Evolutionary conservation across 2,888 invertebrate species (phyloP).

Genomic region (Odontothrips loti): DNA sequence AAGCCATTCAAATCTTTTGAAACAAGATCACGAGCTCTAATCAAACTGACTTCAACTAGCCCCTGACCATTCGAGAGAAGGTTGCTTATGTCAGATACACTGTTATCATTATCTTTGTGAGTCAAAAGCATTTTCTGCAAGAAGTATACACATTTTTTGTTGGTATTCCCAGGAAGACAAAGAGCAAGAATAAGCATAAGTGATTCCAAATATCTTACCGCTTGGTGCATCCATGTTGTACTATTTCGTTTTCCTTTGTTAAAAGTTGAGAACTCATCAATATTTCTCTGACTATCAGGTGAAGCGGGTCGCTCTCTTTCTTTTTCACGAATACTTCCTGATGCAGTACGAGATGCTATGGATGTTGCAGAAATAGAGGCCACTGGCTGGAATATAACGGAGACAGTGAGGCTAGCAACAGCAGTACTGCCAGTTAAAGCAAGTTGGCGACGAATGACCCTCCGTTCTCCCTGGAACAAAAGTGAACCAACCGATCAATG

Average conservation of each 20-base stretch:
- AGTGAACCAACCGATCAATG: not conserved
- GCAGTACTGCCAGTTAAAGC: constrained; percentile 43
- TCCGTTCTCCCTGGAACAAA: constrained; percentile 42
- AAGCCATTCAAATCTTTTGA: constrained; percentile 55
- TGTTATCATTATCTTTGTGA: constrained; percentile 36
- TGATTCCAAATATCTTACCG: constrained; percentile 40
- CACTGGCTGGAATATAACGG: constrained; percentile 51
- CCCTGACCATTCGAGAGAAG: constrained; percentile 47
- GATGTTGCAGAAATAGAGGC: constrained; percentile 42
- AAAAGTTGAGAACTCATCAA: constrained; percentile 34
- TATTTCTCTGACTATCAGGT: constrained; percentile 32
- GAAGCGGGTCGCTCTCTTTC: constrained; percentile 23
- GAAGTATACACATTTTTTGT: constrained; percentile 3
- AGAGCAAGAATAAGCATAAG: constrained; percentile 23
- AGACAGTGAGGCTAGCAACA: constrained; percentile 47
- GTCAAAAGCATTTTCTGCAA: constrained; percentile 45
- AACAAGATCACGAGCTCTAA: constrained; percentile 50
- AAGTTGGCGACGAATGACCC: constrained; percentile 44
- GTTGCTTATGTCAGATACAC: constrained; percentile 45
- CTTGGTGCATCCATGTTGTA: constrained; percentile 48
- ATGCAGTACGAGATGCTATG: not conserved
- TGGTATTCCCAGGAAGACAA: no score
- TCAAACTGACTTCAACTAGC: constrained; percentile 50
- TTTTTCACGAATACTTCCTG: not conserved
- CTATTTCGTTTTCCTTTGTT: constrained; percentile 45